Evolutionary conservation across 2,113 vertebrate species (phyloP).

Genomic region (Capricornis sumatraensis): DNA sequence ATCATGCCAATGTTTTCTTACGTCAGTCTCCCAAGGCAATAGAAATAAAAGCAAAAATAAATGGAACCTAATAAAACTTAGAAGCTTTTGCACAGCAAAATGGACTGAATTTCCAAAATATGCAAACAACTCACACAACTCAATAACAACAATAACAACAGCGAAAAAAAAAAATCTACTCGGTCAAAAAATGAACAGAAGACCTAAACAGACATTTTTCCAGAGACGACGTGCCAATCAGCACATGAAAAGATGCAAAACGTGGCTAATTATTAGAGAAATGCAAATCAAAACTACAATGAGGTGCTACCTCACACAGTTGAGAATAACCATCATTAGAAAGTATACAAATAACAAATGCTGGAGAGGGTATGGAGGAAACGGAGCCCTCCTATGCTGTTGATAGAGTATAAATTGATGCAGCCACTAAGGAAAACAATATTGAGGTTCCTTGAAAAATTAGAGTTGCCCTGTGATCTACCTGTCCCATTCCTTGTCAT

Average conservation of each 20-base stretch:
- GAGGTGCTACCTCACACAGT: background rate
- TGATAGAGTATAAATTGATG: background rate
- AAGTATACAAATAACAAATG: background rate
- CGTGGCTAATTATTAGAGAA: background rate
- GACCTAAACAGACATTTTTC: background rate
- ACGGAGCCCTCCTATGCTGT: background rate
- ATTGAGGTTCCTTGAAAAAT: background rate
- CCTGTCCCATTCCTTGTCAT: background rate
- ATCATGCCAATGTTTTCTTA: background rate
- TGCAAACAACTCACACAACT: background rate
- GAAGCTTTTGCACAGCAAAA: background rate
- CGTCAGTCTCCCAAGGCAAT: background rate
- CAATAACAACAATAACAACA: background rate
- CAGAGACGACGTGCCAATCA: accelerated
- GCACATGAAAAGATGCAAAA: background rate
- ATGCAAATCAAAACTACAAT: background rate
- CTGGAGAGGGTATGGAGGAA: background rate
- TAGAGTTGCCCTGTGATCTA: background rate
- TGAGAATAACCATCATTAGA: background rate
- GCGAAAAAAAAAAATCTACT: background rate
- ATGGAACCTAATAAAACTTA: background rate
- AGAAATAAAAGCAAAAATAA: background rate
- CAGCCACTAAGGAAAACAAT: background rate
- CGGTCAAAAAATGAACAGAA: background rate
- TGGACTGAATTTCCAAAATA: background rate